Base-by-base conservation (phyloP, 2,888 invertebrate species). In the Leptogaster cylindrica region DNA sequence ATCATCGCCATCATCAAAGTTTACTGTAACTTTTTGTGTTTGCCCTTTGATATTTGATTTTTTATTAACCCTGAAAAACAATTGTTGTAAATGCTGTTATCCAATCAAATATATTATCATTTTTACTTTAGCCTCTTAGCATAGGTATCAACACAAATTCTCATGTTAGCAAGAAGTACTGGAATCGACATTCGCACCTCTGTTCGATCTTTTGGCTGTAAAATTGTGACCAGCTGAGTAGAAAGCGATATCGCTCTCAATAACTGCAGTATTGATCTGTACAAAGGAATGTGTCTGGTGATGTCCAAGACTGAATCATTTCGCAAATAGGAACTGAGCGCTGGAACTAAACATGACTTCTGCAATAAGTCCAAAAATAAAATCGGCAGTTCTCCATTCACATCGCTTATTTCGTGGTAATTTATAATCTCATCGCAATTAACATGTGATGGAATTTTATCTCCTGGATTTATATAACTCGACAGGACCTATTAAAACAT, bases 241-340 rank as follows among this genome's bases (percentile, higher is more conserved):
- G 88, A 89, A 73, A 85, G 82, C 18, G 89, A 89, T 77, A 90
- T 83, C 1, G 93, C 92, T 71, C 95, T 86, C 70, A 95, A 84
- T 71, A 93, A 82, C 73, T 91, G 89, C 73, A 96, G 82, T 75
- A 95, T 89, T 72, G 93, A 90, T 73, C 91, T 88, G 82, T 96
- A 96, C 74, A 96, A 85, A 23, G 95, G 95, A 81, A 96, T 94
- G 83, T 96, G 96, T 14, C 95, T 87, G n/a, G 96, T 94, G 91
- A 97, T 95, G 82, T 97, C 96, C 79, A 97, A 82, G 73, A 96
- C 96, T 87, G 96, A 97, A 81, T 97, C 97, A 76, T 97, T 97
- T 73, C 95, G 85, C 64, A 96, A 84, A 77, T 97, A 96, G 0
- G 94, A 94, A 75, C 93, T 92, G 23, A 95, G 85, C 18, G 93